Evolutionary conservation across 2,888 invertebrate species (phyloP).

Genomic region (Teleiodes luculella): DNA sequence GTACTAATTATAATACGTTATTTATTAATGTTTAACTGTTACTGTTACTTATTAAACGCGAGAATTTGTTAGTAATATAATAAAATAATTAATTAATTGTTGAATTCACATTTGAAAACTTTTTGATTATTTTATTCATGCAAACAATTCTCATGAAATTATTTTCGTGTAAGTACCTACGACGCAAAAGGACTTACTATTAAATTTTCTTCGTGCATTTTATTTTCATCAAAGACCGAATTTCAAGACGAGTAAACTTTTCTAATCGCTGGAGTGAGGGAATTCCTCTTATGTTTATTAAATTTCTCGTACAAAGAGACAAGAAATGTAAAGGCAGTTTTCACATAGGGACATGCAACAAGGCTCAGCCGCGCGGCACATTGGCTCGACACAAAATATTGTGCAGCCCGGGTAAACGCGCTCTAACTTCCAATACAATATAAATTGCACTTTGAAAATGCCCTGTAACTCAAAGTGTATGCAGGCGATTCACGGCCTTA

Average conservation of each 20-base stretch:
- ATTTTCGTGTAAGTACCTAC: too few relatives aligned
- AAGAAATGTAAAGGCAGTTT: slow-evolving; percentile 55
- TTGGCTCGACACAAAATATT: slow-evolving; percentile 69
- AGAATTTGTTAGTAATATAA: too few relatives aligned
- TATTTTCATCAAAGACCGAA: slow-evolving; percentile 16
- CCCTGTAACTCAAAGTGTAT: slow-evolving; percentile 54
- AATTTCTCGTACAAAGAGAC: slow-evolving; percentile 45
- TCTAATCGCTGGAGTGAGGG: slow-evolving; percentile 44
- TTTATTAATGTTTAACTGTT: too few relatives aligned
- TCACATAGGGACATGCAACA: slow-evolving; percentile 45
- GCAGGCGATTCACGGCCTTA: slow-evolving; percentile 61
- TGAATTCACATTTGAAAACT: too few relatives aligned
- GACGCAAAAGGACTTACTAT: too few relatives aligned
- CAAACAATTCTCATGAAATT: too few relatives aligned
- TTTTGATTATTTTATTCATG: too few relatives aligned
- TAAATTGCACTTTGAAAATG: slow-evolving; percentile 78
- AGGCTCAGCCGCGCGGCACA: slow-evolving; percentile 57
- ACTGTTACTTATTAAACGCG: too few relatives aligned
- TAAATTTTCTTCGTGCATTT: slow-evolving; percentile 14
- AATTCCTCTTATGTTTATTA: slow-evolving; percentile 59
- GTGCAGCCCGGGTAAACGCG: slow-evolving; percentile 59
- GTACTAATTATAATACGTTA: too few relatives aligned
- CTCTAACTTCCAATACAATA: slow-evolving; percentile 76
- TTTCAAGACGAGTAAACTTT: slow-evolving; percentile 34
- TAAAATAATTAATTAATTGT: too few relatives aligned